These are phyloP conservation scores for Tichodroma muraria DNA, from an alignment of 2,113 vertebrate species.

Conservation along the genomic window DNA sequence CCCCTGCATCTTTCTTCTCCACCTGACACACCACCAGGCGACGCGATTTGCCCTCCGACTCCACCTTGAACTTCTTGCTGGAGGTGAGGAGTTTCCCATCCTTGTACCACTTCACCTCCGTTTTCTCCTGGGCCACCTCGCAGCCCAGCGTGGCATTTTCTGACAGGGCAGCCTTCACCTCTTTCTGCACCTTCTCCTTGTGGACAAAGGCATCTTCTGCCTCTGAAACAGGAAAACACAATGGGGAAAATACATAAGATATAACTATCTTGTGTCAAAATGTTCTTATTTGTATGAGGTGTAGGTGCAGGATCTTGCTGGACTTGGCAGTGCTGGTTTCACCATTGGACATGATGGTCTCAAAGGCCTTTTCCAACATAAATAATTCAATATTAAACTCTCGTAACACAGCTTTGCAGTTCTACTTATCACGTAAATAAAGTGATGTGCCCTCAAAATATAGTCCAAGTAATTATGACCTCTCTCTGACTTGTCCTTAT, in stretches of 20 bases:
- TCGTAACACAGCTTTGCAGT: neutral
- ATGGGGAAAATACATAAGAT: rapidly evolving
- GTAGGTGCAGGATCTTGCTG: neutral
- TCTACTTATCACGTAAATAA: neutral
- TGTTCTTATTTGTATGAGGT: neutral
- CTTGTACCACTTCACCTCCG: conserved; percentile 82
- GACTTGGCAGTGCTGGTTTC: neutral
- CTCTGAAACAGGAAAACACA: neutral
- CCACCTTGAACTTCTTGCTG: conserved; percentile 66
- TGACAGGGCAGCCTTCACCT: conserved; percentile 61
- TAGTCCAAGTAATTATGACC: rapidly evolving
- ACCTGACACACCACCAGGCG: conserved; percentile 72
- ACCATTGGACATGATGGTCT: neutral
- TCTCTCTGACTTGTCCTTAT: neutral
- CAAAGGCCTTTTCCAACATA: neutral
- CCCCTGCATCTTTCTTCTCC: conserved; percentile 77
- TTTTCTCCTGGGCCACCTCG: conserved; percentile 69
- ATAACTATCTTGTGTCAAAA: neutral
- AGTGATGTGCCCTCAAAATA: neutral
- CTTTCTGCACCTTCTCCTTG: conserved; percentile 52
- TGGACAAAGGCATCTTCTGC: neutral
- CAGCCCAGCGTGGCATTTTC: conserved; percentile 73
- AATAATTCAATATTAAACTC: neutral
- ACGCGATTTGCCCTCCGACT: conserved; percentile 63
- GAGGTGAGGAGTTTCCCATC: conserved; percentile 73